Conservation (phyloP, 2,113 vertebrate genomes). For the Aptenodytes patagonicus region DNA sequence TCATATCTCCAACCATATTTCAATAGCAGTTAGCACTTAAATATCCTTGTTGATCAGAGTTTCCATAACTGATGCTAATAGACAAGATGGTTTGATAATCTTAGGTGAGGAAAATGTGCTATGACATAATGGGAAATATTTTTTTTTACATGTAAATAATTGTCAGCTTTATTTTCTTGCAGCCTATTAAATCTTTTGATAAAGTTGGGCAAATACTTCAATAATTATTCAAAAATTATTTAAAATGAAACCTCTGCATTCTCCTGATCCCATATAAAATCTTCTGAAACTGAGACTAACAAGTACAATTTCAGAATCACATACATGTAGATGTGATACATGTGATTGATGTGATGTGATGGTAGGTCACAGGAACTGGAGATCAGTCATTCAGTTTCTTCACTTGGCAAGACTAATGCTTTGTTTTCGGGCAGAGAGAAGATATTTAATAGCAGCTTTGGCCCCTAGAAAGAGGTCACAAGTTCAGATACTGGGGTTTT, state of each 20-base stretch:
- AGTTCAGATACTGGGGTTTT: neutral
- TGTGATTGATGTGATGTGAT: neutral
- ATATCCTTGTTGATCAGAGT: neutral
- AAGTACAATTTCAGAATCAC: neutral
- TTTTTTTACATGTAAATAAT: neutral
- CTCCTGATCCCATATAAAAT: neutral
- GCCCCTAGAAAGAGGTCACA: neutral
- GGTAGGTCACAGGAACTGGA: neutral
- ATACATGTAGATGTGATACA: neutral
- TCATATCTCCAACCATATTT: neutral
- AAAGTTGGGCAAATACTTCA: neutral
- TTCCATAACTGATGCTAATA: neutral
- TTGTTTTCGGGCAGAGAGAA: neutral
- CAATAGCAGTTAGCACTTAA: neutral
- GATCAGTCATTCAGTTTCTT: neutral
- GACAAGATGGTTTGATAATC: neutral
- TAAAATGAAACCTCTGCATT: neutral
- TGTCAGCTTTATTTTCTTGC: neutral
- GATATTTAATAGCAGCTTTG: neutral
- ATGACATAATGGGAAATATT: neutral
- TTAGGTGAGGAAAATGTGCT: neutral
- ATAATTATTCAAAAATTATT: neutral
- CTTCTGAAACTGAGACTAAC: neutral
- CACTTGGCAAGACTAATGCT: neutral
- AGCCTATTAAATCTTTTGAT: neutral